Percentiles rank a stretch among this genome's conserved stretches.
Evolutionary conservation across 2,797 vertebrate genomes (phyloP).

Genomic region (Lophius americanus): DNA sequence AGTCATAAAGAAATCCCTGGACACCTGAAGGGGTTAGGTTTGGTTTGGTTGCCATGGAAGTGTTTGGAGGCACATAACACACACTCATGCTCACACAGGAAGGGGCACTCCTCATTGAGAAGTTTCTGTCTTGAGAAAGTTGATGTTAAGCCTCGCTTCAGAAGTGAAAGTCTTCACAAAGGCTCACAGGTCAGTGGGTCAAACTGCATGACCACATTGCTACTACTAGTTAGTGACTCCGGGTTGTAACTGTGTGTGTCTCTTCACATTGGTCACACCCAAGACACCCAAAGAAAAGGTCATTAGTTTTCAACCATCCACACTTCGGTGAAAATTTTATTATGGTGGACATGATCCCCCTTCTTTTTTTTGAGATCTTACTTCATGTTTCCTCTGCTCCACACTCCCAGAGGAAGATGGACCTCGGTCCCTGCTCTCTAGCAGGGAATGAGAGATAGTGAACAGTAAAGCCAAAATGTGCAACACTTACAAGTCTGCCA

Average conservation of each 20-base stretch:
- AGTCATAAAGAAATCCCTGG: conserved; percentile 48
- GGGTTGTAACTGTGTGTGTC: conserved; percentile 26
- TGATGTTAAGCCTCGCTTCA: conserved; percentile 54
- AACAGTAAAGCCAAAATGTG: conserved; percentile 72
- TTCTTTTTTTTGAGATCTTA: conserved; percentile 28
- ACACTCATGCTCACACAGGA: conserved; percentile 10
- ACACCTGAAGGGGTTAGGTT: conserved; percentile 66
- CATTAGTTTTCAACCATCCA: conserved; percentile 21
- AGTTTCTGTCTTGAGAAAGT: conserved; percentile 37
- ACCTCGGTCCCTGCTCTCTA: conserved; percentile 7
- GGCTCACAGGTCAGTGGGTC: conserved; percentile 56
- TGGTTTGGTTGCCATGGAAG: conserved; percentile 71
- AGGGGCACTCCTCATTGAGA: conserved; percentile 17
- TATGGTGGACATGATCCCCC: background rate
- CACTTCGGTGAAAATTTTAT: too few species aligned
- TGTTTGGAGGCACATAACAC: conserved; percentile 69
- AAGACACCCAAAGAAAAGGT: conserved; percentile 4
- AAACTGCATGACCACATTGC: conserved; percentile 61
- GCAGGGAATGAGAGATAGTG: conserved; percentile 39
- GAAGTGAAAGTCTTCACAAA: conserved; percentile 50
- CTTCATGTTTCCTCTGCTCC: conserved; percentile 24
- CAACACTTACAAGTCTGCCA: conserved; percentile 69
- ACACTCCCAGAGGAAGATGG: conserved; percentile 32
- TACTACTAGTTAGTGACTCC: conserved; percentile 39
- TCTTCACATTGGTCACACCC: conserved; percentile 11